phyloP scores from a whole-genome alignment of 2,888 invertebrate genomes.

The Sinotaia quadrata region DNA sequence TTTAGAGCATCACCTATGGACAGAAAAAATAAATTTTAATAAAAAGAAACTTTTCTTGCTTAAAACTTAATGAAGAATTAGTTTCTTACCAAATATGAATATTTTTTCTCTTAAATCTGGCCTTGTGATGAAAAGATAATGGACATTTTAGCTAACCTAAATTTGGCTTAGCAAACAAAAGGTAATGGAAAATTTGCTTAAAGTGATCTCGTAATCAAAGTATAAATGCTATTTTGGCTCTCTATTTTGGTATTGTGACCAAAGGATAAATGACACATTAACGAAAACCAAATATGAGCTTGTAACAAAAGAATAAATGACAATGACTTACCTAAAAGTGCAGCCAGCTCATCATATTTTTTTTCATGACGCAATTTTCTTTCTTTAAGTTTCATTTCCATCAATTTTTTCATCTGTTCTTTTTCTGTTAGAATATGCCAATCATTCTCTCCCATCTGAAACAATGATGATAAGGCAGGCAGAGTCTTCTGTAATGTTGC shows the following conservation, averaged over 20 bases:
- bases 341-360: conserved; percentile 54
- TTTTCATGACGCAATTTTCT: conserved; percentile 54
- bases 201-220: no score
- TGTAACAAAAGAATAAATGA: background rate
- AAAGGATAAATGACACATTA: no score
- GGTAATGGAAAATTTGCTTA: no score
- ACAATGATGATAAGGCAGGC: conserved; percentile 3
- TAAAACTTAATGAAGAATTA: background rate
- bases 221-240: no score
- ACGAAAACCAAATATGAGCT: no score
- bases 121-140: background rate
- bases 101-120: no score
- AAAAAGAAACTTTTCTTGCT: background rate
- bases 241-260: no score
- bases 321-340: conserved; percentile 39
- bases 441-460: conserved; percentile 59
- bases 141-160: background rate
- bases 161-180: background rate
- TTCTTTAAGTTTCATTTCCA: conserved; percentile 58
- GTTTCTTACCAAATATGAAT: no score
- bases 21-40: conserved; percentile 1
- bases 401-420: conserved; percentile 52
- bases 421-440: conserved; percentile 58
- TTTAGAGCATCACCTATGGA: conserved; percentile 53
- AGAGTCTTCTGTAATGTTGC: no score